phyloP scores from a whole-genome alignment of 2,113 vertebrate species.

The Empidonax alnorum region DNA sequence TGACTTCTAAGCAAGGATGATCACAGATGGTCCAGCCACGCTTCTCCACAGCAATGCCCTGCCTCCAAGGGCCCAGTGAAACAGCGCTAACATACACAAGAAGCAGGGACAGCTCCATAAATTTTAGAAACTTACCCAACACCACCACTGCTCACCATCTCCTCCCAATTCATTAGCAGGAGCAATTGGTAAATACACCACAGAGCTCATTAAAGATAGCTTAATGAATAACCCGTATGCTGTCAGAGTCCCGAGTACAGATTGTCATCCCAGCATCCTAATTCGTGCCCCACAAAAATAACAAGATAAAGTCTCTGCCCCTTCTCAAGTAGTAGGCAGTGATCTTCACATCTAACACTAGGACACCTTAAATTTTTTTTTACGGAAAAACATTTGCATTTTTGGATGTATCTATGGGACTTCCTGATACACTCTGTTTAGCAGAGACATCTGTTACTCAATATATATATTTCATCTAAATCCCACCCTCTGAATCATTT shows the following conservation, averaged over 20 bases:
- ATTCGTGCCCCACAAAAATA: background rate
- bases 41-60: background rate
- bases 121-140: background rate
- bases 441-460: conserved; percentile 47
- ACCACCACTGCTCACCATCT: background rate
- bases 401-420: background rate
- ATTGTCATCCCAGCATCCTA: background rate
- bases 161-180: background rate
- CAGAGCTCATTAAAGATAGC: background rate
- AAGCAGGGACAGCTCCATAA: background rate
- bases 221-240: background rate
- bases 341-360: background rate
- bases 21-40: no score
- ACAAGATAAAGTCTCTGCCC: background rate
- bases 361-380: background rate
- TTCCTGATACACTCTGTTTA: conserved; percentile 1
- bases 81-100: background rate
- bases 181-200: background rate
- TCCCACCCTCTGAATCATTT: conserved; percentile 46
- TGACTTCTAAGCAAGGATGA: background rate
- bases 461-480: background rate
- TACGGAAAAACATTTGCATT: background rate
- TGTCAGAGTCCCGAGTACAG: background rate
- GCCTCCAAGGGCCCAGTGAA: background rate
- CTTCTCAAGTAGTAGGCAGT: background rate